These are phyloP conservation scores for Dione juno DNA, from an alignment of 2,888 invertebrate genomes.

Conservation along the genomic window DNA sequence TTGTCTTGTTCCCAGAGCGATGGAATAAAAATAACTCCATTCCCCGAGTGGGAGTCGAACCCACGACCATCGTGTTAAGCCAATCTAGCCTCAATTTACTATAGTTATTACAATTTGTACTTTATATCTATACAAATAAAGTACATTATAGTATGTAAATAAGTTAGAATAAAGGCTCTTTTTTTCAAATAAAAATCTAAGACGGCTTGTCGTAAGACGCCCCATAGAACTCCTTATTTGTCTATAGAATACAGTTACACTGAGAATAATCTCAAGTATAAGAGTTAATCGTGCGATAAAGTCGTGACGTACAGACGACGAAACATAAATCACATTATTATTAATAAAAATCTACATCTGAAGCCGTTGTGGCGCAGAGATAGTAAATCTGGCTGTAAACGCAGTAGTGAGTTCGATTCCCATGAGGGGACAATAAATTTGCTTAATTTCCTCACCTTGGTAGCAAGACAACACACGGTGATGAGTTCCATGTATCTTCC, in stretches of 20 bases:
- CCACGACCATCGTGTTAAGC: no score
- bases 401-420: not conserved
- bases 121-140: not conserved
- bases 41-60: not conserved
- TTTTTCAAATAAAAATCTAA: not conserved
- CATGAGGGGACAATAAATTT: not conserved
- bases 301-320: slow-evolving; percentile 62
- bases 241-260: slow-evolving; percentile 77
- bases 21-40: no score
- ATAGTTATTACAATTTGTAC: no score
- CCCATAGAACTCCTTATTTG: slow-evolving; percentile 69
- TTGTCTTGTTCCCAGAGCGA: no score
- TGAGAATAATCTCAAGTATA: slow-evolving; percentile 73
- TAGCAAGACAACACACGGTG: no score
- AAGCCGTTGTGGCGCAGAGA: not conserved
- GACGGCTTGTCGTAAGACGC: slow-evolving; percentile 34
- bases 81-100: no score
- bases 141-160: not conserved
- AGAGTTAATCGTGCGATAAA: slow-evolving; percentile 76
- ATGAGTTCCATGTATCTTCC: no score
- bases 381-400: not conserved
- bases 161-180: not conserved
- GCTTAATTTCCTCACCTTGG: no score
- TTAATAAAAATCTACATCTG: slow-evolving; percentile 29
- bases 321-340: slow-evolving; percentile 38